phyloP scores from a whole-genome alignment of 53 echinoderm and acorn worm genomes.

The Echinometra lucunter region DNA sequence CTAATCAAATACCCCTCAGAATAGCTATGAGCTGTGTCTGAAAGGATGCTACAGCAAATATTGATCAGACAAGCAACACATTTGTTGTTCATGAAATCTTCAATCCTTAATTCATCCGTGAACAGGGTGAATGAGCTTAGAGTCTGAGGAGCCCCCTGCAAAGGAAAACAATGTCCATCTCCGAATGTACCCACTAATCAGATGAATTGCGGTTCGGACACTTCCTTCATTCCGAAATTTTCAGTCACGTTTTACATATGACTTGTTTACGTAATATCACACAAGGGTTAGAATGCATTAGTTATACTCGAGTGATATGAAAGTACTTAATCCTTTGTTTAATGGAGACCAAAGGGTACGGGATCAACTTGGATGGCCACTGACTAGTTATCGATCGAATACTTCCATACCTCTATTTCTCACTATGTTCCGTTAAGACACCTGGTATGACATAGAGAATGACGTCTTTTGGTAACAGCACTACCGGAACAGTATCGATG shows the following conservation, averaged over 20 bases:
- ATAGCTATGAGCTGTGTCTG: not conserved
- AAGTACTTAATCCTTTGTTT: constrained; percentile 32
- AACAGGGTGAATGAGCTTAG: not conserved
- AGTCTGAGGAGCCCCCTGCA: not conserved
- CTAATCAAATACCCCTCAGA: not conserved
- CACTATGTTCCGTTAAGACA: not conserved
- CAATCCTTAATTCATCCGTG: not conserved
- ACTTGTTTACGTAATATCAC: not conserved
- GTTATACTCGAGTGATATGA: not conserved
- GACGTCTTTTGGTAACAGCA: constrained; percentile 12
- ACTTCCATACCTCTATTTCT: not conserved
- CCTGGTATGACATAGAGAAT: not conserved
- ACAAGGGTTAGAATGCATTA: not conserved
- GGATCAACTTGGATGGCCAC: constrained; percentile 27
- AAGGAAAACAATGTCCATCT: constrained; percentile 4
- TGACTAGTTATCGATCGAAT: constrained; percentile 2
- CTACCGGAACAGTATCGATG: not conserved
- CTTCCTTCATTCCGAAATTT: not conserved
- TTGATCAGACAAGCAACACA: not conserved
- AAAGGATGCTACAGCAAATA: not conserved
- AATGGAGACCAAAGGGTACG: not conserved
- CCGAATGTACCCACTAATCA: not conserved
- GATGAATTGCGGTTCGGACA: not conserved
- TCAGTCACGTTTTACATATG: not conserved
- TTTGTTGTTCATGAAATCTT: not conserved